A percentile compares a stretch with the other conserved stretches of the same genome.
Evolutionary conservation across 2,113 vertebrate genomes (phyloP).

Genomic region (Merops nubicus): DNA sequence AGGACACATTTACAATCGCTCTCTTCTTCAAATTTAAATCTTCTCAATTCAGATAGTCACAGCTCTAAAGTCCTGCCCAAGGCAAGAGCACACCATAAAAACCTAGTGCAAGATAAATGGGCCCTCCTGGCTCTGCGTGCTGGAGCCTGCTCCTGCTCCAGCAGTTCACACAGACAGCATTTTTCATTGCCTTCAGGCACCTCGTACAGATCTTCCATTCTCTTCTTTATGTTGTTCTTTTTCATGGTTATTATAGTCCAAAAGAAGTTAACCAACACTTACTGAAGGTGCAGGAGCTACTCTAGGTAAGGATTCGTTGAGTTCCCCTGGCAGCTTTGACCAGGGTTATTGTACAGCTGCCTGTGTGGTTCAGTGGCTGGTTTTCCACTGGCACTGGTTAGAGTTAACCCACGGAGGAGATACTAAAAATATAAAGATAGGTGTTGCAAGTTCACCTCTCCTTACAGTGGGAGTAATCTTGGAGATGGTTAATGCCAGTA

Average conservation of each 20-base stretch:
- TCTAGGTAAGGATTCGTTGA: not conserved
- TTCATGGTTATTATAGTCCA: not conserved
- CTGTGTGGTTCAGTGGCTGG: accelerated
- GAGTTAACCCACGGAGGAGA: not conserved
- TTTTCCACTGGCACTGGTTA: not conserved
- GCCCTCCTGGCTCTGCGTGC: not conserved
- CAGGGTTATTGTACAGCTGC: not conserved
- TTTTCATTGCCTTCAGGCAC: not conserved
- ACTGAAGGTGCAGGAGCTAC: not conserved
- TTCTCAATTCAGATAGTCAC: not conserved
- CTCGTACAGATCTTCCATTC: not conserved
- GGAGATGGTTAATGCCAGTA: not conserved
- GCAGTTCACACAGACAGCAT: not conserved
- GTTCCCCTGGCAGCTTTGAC: not conserved
- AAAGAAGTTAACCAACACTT: not conserved
- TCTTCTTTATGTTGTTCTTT: not conserved
- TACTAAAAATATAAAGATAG: not conserved
- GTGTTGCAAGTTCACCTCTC: not conserved
- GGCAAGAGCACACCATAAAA: constrained; percentile 24
- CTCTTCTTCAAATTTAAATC: constrained; percentile 32
- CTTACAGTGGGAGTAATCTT: not conserved
- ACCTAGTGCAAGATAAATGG: constrained; percentile 21
- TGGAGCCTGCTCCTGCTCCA: not conserved
- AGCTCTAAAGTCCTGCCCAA: constrained; percentile 16
- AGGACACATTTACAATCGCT: not conserved